Base-by-base conservation (phyloP, 2,113 vertebrate genomes). In the Puma concolor region DNA sequence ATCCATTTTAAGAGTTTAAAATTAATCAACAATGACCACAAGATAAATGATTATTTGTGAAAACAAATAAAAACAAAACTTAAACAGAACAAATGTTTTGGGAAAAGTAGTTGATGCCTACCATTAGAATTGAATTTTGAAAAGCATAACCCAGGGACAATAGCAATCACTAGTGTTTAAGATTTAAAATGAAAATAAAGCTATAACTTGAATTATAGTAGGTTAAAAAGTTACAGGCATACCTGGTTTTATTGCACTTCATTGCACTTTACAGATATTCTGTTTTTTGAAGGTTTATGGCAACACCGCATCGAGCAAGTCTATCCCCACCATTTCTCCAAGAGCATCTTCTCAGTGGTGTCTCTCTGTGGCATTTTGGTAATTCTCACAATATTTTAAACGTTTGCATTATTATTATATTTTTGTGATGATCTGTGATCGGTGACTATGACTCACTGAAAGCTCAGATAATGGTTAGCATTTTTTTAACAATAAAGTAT, bases 121-220 rank as follows among this genome's bases (percentile, higher is more conserved):
- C 38, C 38, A 76, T 27, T 27, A 3, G 29, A 54, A 64, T 0
- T 57, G 13, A 88, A 91, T 64, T 95, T 77, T 88, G 7, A 57
- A 80, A 27, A 92, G 15, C 15, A 85, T 14, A 63, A 50, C 5
- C 27, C 33, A 92, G 63, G 52, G 6, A 97, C 33, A 89, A 71
- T 44, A 64, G 25, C 25, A 87, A 86, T 63, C 19, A 66, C 44
- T 72, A 77, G 11, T 71, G 66, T 95, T 19, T 44, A 90, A 69
- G 76, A 48, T 80, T 82, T 87, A 27, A 74, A 91, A 74, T 79
- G 41, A 94, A 96, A 89, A 82, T 71, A 77, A 94, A 82, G 66
- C 16, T 54, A 79, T 8, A 93, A 93, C 4, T 60, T 67, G 6
- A 80, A 14, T 41, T 93, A 44, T 2, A 54, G 48, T 14, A n/a